These are phyloP conservation scores for Loripinus fragilis DNA, from an alignment of 2,888 invertebrate genomes.

Conservation along the genomic window DNA sequence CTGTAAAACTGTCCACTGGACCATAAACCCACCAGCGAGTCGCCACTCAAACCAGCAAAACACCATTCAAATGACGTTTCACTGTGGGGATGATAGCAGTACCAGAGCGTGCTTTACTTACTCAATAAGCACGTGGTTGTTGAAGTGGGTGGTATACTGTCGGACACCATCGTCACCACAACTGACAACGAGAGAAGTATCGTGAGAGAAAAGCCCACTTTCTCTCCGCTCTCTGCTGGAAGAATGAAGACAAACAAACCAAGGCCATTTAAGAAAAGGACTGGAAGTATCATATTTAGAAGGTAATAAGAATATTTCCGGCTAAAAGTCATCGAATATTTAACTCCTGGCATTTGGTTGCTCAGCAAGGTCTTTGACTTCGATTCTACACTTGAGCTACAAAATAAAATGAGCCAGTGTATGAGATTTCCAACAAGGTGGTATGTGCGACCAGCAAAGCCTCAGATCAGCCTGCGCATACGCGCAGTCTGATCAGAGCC, in stretches of 20 bases:
- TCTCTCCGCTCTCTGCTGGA: slow-evolving; percentile 58
- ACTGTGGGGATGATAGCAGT: no score
- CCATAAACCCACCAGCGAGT: no score
- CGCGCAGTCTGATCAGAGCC: no score
- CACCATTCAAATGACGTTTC: no score
- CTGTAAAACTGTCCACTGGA: no score
- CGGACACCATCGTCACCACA: slow-evolving; percentile 51
- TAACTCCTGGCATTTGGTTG: slow-evolving; percentile 13
- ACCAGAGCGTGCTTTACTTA: slow-evolving; percentile 32
- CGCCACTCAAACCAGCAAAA: no score
- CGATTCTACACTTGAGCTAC: slow-evolving; percentile 18
- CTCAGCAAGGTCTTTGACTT: background rate
- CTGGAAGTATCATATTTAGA: slow-evolving; percentile 48
- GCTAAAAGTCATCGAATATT: slow-evolving; percentile 35
- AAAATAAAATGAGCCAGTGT: no score
- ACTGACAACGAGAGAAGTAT: slow-evolving; percentile 57
- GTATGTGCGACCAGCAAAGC: no score
- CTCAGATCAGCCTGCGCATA: no score
- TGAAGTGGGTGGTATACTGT: slow-evolving; percentile 56
- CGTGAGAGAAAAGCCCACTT: slow-evolving; percentile 51
- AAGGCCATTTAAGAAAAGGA: slow-evolving; percentile 46
- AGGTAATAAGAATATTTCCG: slow-evolving; percentile 56
- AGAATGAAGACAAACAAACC: slow-evolving; percentile 51
- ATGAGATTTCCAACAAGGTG: no score
- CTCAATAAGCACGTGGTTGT: slow-evolving; percentile 49